Percentiles rank a stretch among this genome's conserved stretches.
phyloP scores from a whole-genome alignment of 2,797 vertebrate species.

The Chaetophractus vellerosus region DNA sequence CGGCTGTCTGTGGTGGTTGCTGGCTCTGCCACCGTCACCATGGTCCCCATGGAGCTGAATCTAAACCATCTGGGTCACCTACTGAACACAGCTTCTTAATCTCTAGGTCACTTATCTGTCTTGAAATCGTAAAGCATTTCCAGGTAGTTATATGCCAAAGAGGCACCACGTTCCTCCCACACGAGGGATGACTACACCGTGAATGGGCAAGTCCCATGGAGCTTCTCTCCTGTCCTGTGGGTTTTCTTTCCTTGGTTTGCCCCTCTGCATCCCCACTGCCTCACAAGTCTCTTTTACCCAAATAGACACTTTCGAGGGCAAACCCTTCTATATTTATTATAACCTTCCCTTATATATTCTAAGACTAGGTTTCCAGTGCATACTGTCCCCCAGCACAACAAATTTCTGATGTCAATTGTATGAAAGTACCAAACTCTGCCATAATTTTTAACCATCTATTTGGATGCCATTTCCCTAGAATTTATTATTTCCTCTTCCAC shows the following conservation, averaged over 20 bases:
- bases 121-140: neutral
- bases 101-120: neutral
- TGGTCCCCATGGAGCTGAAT: neutral
- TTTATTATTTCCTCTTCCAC: constrained; percentile 28
- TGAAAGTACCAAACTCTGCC: neutral
- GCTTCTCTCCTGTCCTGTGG: rapidly evolving
- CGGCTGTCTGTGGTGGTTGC: rapidly evolving
- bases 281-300: neutral
- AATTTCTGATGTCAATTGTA: neutral
- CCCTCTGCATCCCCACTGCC: neutral
- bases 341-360: neutral
- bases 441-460: neutral
- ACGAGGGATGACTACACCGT: rapidly evolving
- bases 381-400: neutral
- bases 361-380: neutral
- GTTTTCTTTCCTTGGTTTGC: too few relatives aligned
- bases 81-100: neutral
- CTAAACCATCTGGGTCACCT: neutral
- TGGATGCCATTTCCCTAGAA: neutral
- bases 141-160: neutral
- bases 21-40: neutral
- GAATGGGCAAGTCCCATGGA: rapidly evolving
- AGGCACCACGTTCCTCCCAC: rapidly evolving
- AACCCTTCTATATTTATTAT: rapidly evolving
- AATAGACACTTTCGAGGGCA: neutral